Base-by-base conservation (phyloP, 2,113 vertebrate genomes). In the Hiodon alosoides region DNA sequence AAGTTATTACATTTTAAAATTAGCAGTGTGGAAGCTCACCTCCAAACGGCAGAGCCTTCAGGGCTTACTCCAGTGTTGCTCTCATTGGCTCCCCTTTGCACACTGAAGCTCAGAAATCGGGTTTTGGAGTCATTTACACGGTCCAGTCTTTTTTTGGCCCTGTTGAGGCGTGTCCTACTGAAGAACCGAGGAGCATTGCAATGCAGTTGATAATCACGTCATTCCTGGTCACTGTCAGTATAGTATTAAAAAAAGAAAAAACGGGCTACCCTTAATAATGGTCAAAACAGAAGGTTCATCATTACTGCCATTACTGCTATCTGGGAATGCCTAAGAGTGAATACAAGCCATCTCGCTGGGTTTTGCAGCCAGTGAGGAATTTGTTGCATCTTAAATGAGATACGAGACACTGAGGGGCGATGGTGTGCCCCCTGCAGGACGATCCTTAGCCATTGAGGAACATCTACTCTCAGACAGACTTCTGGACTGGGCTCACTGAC, bases 121-220 rank as follows among this genome's bases (percentile, higher is more conserved):
- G 76, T 79, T 72, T 72, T 17, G 73, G 62, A 77, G 64, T 67
- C 57, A 58, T 69, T 52, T 58, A 67, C 76, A 67, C 53, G 62
- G 14, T 50, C 60, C 55, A 3, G 17, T 59, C 31, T 73, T 80
- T 31, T 31, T 31, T 31, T 31, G 31, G 75, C 79, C 77, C 82
- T 79, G 81, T 68, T 77, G 75, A 71, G 70, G 69, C 72, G 69
- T 76, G 71, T 79, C 75, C 71, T 74, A 50, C 72, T 76, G 75
- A 67, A 72, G 77, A 75, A 58, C n/a, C 54, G 77, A 78, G 70
- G 62, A 66, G 73, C 78, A 79, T 86, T 79, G 81, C 84, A 86
- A 88, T 88, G 88, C 89, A 87, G 84, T 80, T 76, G 90, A 90
- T 91, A 90, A 91, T 91, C 90, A 88, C 74, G 76, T 70, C 76